Conservation (phyloP, 2,888 invertebrate species). For the Muschampia plurimacula region DNA sequence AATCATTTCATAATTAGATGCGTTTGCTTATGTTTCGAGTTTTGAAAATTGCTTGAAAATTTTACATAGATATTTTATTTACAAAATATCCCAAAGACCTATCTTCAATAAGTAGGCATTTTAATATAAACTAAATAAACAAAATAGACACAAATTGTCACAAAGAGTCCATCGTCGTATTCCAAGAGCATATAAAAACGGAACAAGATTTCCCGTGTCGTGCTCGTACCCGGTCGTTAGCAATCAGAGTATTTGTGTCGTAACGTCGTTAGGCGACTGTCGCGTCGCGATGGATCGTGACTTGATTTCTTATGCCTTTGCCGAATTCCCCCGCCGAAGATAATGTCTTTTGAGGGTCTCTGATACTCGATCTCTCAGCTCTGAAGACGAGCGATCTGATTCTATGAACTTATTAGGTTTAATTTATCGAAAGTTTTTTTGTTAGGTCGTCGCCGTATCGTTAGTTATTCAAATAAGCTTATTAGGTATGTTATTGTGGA, state of each 20-base stretch:
- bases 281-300: slow-evolving; percentile 64
- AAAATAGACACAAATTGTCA: too few relatives aligned
- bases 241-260: slow-evolving; percentile 71
- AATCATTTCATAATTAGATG: not conserved
- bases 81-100: not conserved
- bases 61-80: too few relatives aligned
- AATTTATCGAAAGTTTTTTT: slow-evolving; percentile 18
- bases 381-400: slow-evolving; percentile 23
- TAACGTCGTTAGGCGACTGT: slow-evolving; percentile 67
- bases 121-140: too few relatives aligned
- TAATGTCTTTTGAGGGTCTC: slow-evolving; percentile 41
- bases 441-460: not conserved
- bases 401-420: slow-evolving; percentile 26
- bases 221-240: slow-evolving; percentile 59
- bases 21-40: too few relatives aligned
- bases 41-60: too few relatives aligned
- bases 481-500: not conserved
- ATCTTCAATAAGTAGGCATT: too few relatives aligned
- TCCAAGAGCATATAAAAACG: slow-evolving; percentile 48
- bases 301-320: slow-evolving; percentile 61
- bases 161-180: slow-evolving; percentile 25
- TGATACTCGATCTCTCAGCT: slow-evolving; percentile 47
- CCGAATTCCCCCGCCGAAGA: slow-evolving; percentile 37
- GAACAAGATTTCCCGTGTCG: slow-evolving; percentile 60
- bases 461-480: not conserved